A percentile compares a stretch with the other conserved stretches of the same genome.
These are phyloP conservation scores for Neotoxoptera formosana DNA, from an alignment of 1,140 invertebrate genomes.

Conservation along the genomic window DNA sequence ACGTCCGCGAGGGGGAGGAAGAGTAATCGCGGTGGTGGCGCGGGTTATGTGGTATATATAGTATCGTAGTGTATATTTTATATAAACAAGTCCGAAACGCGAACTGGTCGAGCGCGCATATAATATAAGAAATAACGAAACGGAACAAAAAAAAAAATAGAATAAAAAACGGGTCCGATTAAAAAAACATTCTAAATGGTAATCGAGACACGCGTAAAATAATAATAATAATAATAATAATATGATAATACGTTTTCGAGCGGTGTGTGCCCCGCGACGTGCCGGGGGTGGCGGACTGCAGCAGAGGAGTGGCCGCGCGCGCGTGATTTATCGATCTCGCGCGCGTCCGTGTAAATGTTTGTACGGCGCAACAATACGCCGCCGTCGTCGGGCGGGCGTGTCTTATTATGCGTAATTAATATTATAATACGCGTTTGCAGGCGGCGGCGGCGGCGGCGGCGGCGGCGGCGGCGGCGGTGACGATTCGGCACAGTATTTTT, in stretches of 20 bases:
- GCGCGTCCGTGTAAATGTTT: slow-evolving; percentile 49
- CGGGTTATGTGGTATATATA: too few species aligned
- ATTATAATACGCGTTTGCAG: slow-evolving; percentile 6
- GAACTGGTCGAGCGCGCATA: background rate
- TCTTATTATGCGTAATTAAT: slow-evolving; percentile 51
- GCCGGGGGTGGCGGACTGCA: background rate
- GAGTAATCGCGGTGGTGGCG: background rate
- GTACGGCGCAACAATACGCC: slow-evolving; percentile 26
- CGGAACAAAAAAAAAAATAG: background rate
- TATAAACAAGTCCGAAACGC: background rate
- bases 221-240: slow-evolving; percentile 26
- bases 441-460: background rate
- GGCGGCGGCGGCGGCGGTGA: background rate
- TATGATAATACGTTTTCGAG: slow-evolving; percentile 38
- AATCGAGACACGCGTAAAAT: slow-evolving; percentile 48
- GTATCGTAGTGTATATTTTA: too few species aligned
- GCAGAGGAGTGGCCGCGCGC: slow-evolving; percentile 19
- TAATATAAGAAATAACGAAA: slow-evolving; percentile 4
- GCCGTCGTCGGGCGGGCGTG: slow-evolving; percentile 39
- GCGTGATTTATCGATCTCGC: slow-evolving; percentile 55
- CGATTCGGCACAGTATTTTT: slow-evolving; percentile 37
- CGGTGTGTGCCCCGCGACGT: background rate
- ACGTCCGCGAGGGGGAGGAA: too few species aligned
- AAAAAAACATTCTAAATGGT: slow-evolving; percentile 56
- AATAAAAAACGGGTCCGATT: slow-evolving; percentile 10